Evolutionary conservation across 2,113 vertebrate species (phyloP), one percentile per base, ranked within the genome.

Genomic region (Neolamprologus longior): DNA sequence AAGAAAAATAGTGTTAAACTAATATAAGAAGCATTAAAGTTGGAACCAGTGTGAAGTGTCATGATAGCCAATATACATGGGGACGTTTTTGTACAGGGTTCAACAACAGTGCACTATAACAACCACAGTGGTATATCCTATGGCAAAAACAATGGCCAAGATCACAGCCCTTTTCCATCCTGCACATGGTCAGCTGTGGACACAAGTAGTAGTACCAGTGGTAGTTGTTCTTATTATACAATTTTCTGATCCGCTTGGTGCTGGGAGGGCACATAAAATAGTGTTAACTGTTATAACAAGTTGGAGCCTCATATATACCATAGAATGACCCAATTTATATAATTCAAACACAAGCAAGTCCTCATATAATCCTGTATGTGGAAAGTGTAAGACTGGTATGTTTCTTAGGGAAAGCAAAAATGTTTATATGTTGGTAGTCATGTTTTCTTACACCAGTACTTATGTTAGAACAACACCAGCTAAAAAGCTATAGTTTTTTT

Each of bases 81-180:
- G 35, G 79, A 47, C 10, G 86, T 93, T 89, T 58, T 85, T 90
- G 91, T 85, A 52, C 9, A 11, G 81, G 9, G 14, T 15, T 52
- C 2, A 84, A 37, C 33, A 82, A 91, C 61, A 37, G 88, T 93
- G 92, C 5, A 78, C 0, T 40, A 93, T 81, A 63, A 2, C 78
- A 2, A 1, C 86, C 86, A 91, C 61, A 81, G 26, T 78, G 73
- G 88, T 52, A 73, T 9, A 76, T 13, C 13, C 5, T 47, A 21
- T 84, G 47, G 66, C 88, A 91, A 90, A 92, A 94, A n/a, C 58
- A 66, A 42, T 13, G 7, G 0, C 12, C 66, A 73, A 0, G 12
- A 1, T 71, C 35, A 40, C 12, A 0, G n/a, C 7, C 63, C 63
- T 40, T 71, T 71, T 15, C 21, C 37, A 0, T 7, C 40, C 21